These are phyloP conservation scores for Sipha flava DNA, from an alignment of 1,140 invertebrate genomes.

Conservation along the genomic window DNA sequence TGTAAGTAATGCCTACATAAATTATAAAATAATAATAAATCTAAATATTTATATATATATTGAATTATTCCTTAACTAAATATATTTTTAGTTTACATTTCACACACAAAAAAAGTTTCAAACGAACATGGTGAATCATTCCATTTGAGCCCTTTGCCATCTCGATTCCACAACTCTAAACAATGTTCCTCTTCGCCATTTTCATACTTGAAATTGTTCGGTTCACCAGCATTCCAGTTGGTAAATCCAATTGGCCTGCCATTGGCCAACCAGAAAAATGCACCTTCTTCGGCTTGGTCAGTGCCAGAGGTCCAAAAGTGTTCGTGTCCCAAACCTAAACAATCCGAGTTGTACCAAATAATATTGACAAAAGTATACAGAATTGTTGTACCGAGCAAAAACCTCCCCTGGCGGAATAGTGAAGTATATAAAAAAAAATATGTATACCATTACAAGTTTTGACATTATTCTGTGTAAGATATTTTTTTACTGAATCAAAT, in stretches of 20 bases:
- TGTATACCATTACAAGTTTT: too few relatives aligned
- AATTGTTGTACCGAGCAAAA: too few relatives aligned
- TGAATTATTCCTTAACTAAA: not conserved
- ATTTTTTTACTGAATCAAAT: too few relatives aligned
- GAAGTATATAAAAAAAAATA: too few relatives aligned
- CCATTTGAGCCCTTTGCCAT: conserved; percentile 84
- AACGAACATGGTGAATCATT: conserved; percentile 87
- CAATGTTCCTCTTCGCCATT: conserved; percentile 88
- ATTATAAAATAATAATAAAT: not conserved
- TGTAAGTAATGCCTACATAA: not conserved
- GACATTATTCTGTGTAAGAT: too few relatives aligned
- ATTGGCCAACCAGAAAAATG: conserved; percentile 87
- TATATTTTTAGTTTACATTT: conserved; percentile 49
- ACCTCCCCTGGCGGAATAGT: too few relatives aligned
- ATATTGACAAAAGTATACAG: too few relatives aligned
- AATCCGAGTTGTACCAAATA: not conserved
- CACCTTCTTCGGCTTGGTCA: conserved; percentile 79
- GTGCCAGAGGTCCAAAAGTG: conserved; percentile 90
- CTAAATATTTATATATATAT: not conserved
- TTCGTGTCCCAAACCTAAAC: conserved; percentile 65
- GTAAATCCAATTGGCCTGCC: conserved; percentile 79
- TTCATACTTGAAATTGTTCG: conserved; percentile 85
- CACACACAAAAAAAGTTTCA: conserved; percentile 84
- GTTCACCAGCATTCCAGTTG: conserved; percentile 86
- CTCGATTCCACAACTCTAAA: conserved; percentile 80